Base-by-base conservation (phyloP, 2,888 invertebrate genomes). In the Brachypalpus laphriformis region DNA sequence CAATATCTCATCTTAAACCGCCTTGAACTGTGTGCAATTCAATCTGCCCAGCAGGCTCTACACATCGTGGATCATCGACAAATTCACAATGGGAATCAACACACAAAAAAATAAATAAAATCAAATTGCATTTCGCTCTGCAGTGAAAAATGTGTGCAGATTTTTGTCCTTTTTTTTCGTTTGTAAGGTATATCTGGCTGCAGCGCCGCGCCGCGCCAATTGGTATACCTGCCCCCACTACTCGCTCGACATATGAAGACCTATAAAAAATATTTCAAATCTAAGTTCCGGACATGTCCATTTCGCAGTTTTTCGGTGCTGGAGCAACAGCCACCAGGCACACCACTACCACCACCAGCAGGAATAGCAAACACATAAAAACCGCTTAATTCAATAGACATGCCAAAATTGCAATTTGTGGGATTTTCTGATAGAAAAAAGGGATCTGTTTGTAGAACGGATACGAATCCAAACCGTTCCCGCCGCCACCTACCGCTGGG, bases 321-420 rank as follows among this genome's bases (percentile, higher is more conserved):
- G 6, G 56, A 76, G 70, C 68, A 68, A 78, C 66, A 78, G 61
- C 72, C 78, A 68, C 37, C 40, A 57, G 72, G 28, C 31, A 28
- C 40, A 61, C 31, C 51, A 61, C 31, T 49, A 61, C 59, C 59
- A 66, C 61, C 31, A 61, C 22, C 66, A 63, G 34, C 47, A 40
- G 28, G 31, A 37, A 2, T 11, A 25, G 61, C 71, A 77, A 72
- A 40, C 40, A 78, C 66, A 74, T 28, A 75, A 80, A 82, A 83
- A 74, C 78, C 83, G 74, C 72, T 83, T 83, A 80, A 83, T 83
- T 83, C 78, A 83, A 83, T 83, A 80, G 83, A 78, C 83, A 83
- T 83, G 78, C 78, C 74, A 70, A 83, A 78, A 83, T 83, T 83
- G 83, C 83, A 78, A 83, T 83, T 83, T 83, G 83, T 83, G 83